These are phyloP conservation scores for Limenitis arthemis DNA, from an alignment of 2,888 invertebrate genomes.

Conservation along the genomic window DNA sequence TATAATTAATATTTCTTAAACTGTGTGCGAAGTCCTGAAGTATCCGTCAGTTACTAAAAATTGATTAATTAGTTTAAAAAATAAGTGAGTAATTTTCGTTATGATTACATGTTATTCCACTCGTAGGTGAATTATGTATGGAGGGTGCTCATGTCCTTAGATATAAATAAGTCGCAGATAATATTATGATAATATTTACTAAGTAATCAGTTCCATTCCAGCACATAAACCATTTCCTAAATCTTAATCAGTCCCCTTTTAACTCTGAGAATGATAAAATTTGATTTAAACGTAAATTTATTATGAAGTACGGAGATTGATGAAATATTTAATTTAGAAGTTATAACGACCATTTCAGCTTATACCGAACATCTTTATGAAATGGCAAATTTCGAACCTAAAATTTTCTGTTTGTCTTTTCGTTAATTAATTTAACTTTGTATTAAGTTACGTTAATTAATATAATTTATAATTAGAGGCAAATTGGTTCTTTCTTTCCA, in stretches of 20 bases:
- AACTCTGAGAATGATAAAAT: constrained; percentile 17
- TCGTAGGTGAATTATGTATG: no score
- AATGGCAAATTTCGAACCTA: constrained; percentile 6
- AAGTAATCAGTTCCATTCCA: no score
- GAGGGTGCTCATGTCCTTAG: no score
- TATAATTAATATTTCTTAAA: no score
- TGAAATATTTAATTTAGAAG: constrained; percentile 15
- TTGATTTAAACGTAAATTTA: constrained; percentile 17
- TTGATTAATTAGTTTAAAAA: no score
- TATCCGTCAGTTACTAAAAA: no score
- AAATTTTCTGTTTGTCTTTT: constrained; percentile 8
- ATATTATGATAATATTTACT: no score
- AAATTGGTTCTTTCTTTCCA: background rate
- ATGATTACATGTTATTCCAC: no score
- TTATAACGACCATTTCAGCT: background rate
- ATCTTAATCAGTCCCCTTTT: constrained; percentile 18
- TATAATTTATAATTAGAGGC: background rate
- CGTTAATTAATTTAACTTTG: constrained; percentile 7
- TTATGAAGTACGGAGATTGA: constrained; percentile 17
- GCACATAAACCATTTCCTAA: no score
- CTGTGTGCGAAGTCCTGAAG: no score
- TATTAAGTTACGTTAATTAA: background rate
- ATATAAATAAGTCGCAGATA: no score
- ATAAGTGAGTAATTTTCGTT: no score
- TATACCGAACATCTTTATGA: background rate